Base-by-base conservation (phyloP, 1,140 invertebrate genomes). In the Brachionus angularis region DNA sequence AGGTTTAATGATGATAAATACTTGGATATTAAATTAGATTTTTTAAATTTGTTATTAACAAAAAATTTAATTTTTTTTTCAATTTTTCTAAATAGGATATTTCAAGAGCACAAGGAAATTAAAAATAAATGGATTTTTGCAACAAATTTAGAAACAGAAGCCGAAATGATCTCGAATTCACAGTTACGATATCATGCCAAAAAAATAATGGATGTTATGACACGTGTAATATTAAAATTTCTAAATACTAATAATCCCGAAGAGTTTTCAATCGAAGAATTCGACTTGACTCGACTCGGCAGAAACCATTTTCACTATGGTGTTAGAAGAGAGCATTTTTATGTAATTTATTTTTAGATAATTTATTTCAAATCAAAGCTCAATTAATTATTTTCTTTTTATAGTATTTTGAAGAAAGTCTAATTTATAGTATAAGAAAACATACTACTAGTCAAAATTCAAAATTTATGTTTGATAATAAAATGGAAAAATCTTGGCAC, bases 271-370 rank as follows among this genome's bases (percentile, higher is more conserved):
- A 31, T 67, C 2, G 53, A 58, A 1, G 53, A 58, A 25, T 58
- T 58, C 18, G 53, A 58, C 36, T 33, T 67, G 31, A 25, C 16
- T 18, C 42, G 62, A 25, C 23, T 67, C 3, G 62, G 62, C 1
- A 46, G 62, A 46, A 67, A 50, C 47, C 62, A 67, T 25, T 67
- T 67, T 36, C 62, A 67, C 47, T 67, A 67, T 14, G 62, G 62
- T 33, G 62, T 67, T 31, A 23, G 12, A 23, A 31, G 42, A 33
- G 62, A 67, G 18, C 27, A 67, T 47, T 67, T 67, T 50, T 47
- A 23, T 14, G 62, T 67, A 31, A 16, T 34, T 18, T 8, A 33
- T 29, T 16, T 34, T 7, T 33, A 55, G 18, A 34, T 34, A 34
- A 33, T 55, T 27, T 62, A 27, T 3, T 27, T 21, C 14, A 31